Percentiles rank a stretch among this genome's conserved stretches.
Conservation (phyloP, 2,888 invertebrate species). For the Drosophila recens region DNA sequence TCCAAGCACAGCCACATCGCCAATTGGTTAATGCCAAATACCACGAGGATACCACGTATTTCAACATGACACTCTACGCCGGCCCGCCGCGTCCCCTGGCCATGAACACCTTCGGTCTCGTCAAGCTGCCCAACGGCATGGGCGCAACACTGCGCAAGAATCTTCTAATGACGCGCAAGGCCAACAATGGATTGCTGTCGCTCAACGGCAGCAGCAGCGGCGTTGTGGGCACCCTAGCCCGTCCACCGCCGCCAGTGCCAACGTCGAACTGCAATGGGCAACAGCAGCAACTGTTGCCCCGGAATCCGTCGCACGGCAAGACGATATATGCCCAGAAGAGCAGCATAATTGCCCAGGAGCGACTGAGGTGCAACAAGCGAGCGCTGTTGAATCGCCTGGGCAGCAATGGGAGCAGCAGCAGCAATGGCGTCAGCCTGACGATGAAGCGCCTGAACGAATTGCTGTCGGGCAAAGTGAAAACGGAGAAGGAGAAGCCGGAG, state of each 20-base stretch:
- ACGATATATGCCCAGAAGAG: slow-evolving; percentile 76
- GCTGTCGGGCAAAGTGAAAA: slow-evolving; percentile 62
- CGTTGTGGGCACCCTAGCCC: slow-evolving; percentile 71
- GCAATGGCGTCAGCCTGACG: slow-evolving; percentile 53
- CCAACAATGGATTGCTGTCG: slow-evolving; percentile 79
- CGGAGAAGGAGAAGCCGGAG: slow-evolving; percentile 38
- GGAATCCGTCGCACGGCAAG: slow-evolving; percentile 59
- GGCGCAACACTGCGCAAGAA: slow-evolving; percentile 81
- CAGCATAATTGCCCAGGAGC: slow-evolving; percentile 67
- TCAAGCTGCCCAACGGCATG: slow-evolving; percentile 77
- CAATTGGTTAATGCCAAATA: slow-evolving; percentile 70
- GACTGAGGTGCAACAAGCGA: slow-evolving; percentile 77
- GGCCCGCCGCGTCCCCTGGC: slow-evolving; percentile 78
- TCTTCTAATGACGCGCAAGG: slow-evolving; percentile 80
- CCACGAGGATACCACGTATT: slow-evolving; percentile 75
- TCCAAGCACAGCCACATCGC: slow-evolving; percentile 48
- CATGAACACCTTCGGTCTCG: slow-evolving; percentile 80
- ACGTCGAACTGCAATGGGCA: slow-evolving; percentile 43
- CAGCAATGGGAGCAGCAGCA: slow-evolving; percentile 15
- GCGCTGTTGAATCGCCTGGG: slow-evolving; percentile 51
- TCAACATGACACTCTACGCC: slow-evolving; percentile 77
- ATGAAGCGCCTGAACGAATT: slow-evolving; percentile 77
- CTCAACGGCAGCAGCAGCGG: slow-evolving; percentile 76
- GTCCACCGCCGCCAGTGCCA: slow-evolving; percentile 63
- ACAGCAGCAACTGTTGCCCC: slow-evolving; percentile 17